Evolutionary conservation across 2,888 invertebrate genomes (phyloP), one percentile per base, ranked within the genome.

Genomic region (Leucoma salicis): DNA sequence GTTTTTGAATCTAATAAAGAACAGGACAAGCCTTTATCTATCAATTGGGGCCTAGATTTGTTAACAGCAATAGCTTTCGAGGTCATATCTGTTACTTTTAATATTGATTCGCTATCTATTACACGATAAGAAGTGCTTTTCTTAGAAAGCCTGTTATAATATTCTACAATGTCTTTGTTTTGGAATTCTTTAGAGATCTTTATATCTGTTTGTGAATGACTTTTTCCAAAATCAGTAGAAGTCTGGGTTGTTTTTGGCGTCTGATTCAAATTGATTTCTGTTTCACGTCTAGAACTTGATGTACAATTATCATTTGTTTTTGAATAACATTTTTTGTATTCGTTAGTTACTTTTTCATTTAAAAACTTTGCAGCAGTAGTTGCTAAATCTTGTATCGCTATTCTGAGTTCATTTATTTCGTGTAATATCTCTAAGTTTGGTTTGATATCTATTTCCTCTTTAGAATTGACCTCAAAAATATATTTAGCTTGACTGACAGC

Each of bases 1-100:
- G 80, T 74, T 57, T 60, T 69, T 1, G 77, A 71, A 62, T 66
- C 70, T 5, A 63, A 61, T 7, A 72, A 48, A 1, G 66, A 62
- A 32, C 63, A 66, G 0, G 60, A 59, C 2, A 69, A 39, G 2
- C 47, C 59, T 58, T 69, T 42, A 27, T 66, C 60, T 5, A 47
- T 46, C 12, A 39, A 35, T 34, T 35, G 10, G 2, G 11, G 18
- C 3, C 43, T 49, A 5, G 39, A 46, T n/a, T 50, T 48, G 21
- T 46, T 50, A 0, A 54, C 38, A 35, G 60, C 63, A 16, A 65
- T 60, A 7, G 60, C 65, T 13, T 60, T 65, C 15, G 79, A 77
- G 5, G 84, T 81, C 82, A 87, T 83, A 39, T 88, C 82, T 16
- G 87, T 87, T 4, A 86, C 79, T 68, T 65, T 76, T 0, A 88